Base-by-base conservation (phyloP, 2,888 invertebrate genomes). In the Melinaea marsaeus region DNA sequence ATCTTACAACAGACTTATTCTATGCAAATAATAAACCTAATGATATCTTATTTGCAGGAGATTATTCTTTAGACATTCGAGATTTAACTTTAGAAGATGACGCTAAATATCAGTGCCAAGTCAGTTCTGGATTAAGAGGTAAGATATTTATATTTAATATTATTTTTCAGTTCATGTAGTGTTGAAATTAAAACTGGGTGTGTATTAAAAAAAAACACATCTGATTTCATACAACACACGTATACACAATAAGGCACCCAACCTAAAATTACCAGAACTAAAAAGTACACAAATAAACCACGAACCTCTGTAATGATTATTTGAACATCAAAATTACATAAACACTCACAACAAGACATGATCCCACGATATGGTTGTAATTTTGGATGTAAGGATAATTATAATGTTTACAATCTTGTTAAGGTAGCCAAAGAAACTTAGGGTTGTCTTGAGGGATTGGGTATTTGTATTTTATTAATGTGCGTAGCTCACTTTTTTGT, bases 61-160 rank as follows among this genome's bases (percentile, higher is more conserved):
- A 98, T 85, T 98, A 94, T 89, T 97, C 97, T 9, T 89, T 98
- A 84, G 96, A 97, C 85, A 97, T 98, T 76, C 94, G 94, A 77
- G 96, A 97, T 46, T 95, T 98, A 61, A 95, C 95, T 79, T 85
- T 98, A 79, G 97, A 98, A 76, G 98, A 98, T 81, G 98, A 99
- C 79, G 98, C 97, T 11, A 93, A 94, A 75, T 99, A 97, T 86
- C 97, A 98, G 90, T 98, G 98, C 84, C 98, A 98, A 92, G 98
- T 98, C 73, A 95, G 96, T 71, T 95, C 97, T 0, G 95, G 95
- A 1, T 91, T 94, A 3, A 91, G 88, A 80, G 94, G 92, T 91
- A 76, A 69, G 66, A 22, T 2, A 45, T n/a, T n/a, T 11, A 32
- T 34, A 35, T 34, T 45, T n/a, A 34, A 34, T 45, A 56, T 54